phyloP scores from a whole-genome alignment of 2,797 vertebrate species.

The Lutra lutra region DNA sequence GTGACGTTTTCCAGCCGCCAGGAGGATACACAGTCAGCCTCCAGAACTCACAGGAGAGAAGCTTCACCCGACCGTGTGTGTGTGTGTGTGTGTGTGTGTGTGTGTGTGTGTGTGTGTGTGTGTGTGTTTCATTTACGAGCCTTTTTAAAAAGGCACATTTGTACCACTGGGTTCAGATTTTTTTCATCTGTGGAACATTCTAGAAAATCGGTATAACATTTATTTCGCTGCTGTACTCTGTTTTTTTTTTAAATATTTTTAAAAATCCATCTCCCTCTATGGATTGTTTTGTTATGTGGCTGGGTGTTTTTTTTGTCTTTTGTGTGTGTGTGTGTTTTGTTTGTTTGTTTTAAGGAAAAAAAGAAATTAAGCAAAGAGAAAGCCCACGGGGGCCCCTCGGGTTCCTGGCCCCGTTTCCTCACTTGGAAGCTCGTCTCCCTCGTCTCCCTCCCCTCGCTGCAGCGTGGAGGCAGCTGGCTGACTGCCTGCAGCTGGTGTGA shows the following conservation, averaged over 20 bases:
- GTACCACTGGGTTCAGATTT: background rate
- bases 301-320: background rate
- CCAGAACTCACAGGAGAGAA: rapidly evolving
- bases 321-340: too few species aligned
- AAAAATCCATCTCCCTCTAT: background rate
- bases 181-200: background rate
- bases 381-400: background rate
- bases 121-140: background rate
- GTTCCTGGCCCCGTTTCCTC: background rate
- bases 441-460: rapidly evolving
- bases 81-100: background rate
- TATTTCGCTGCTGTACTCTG: background rate
- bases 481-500: background rate
- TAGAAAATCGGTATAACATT: background rate
- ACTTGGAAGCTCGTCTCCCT: background rate
- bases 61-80: background rate
- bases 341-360: background rate
- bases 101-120: background rate
- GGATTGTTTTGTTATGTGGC: background rate
- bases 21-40: background rate
- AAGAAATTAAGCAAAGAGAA: background rate
- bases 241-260: background rate
- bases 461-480: background rate
- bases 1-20: background rate
- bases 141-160: background rate